Evolutionary conservation across 2,113 vertebrate species (phyloP), one percentile per base, ranked within the genome.

Genomic region (Danionella cerebrum): DNA sequence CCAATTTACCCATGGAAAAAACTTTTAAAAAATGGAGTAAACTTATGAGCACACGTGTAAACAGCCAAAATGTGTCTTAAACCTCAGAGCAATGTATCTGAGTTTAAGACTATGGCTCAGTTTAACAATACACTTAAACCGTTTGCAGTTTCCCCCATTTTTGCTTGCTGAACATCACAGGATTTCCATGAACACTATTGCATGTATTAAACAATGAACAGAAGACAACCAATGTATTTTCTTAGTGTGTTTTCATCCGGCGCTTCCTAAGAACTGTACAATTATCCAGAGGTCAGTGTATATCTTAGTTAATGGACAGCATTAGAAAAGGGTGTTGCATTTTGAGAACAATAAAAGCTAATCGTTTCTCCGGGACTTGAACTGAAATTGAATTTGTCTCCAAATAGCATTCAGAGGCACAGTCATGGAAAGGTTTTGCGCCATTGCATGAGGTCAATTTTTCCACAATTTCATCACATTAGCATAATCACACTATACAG

Each of bases 391-490:
- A 31, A 31, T 63, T 70, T 2, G 4, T 16, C 29, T 11, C 35
- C 29, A 44, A 41, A 70, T 52, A 62, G 55, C 47, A 41, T 53
- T 21, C 47, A 14, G 35, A 45, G 16, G 19, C 18, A 6, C 12
- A 33, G 60, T 48, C 29, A 35, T 4, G 16, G 29, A 21, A 18
- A 24, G 44, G 60, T 24, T n/a, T 50, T 64, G 21, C 10, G 24
- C 25, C 33, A 51, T 42, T 16, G 64, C 52, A 3, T 33, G 42
- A 27, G 63, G 42, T 55, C 24, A 38, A 12, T 48, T 55, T 47
- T 54, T 21, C 53, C 48, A 62, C 48, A 39, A 35, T 70, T 75
- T 75, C 73, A 75, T 71, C 41, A 55, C 48, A 45, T 48, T 45
- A 67, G 64, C 50, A 65, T 57, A 71, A 53, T 24, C 22, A 47